These are phyloP conservation scores for Podocnemis expansa DNA, from an alignment of 2,113 vertebrate genomes.

Conservation along the genomic window DNA sequence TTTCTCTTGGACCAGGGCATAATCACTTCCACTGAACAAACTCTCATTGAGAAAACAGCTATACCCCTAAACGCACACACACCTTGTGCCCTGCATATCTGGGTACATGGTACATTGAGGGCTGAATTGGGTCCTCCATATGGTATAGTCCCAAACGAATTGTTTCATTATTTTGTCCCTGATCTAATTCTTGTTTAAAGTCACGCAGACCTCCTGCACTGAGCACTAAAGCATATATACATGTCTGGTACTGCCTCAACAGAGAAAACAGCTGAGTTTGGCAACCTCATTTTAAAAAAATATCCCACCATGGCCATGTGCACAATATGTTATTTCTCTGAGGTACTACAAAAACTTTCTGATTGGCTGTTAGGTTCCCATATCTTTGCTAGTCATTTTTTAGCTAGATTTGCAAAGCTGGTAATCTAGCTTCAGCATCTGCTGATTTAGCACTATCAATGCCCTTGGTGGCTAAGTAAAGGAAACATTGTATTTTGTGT, in stretches of 20 bases:
- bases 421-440: background rate
- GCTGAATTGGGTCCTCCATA: background rate
- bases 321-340: background rate
- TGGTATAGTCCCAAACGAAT: background rate
- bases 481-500: background rate
- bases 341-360: background rate
- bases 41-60: background rate
- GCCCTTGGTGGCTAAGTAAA: background rate
- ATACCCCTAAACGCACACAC: background rate
- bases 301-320: background rate
- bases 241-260: background rate
- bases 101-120: background rate
- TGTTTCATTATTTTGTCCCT: background rate
- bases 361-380: background rate
- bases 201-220: background rate
- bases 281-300: background rate
- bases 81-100: background rate
- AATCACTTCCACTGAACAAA: background rate
- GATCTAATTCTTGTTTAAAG: background rate
- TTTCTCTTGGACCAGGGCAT: background rate
- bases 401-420: background rate
- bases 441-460: background rate
- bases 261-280: background rate
- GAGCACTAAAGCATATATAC: background rate
- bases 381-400: background rate